phyloP scores from a whole-genome alignment of 1,140 invertebrate species.

The Adelges cooleyi region DNA sequence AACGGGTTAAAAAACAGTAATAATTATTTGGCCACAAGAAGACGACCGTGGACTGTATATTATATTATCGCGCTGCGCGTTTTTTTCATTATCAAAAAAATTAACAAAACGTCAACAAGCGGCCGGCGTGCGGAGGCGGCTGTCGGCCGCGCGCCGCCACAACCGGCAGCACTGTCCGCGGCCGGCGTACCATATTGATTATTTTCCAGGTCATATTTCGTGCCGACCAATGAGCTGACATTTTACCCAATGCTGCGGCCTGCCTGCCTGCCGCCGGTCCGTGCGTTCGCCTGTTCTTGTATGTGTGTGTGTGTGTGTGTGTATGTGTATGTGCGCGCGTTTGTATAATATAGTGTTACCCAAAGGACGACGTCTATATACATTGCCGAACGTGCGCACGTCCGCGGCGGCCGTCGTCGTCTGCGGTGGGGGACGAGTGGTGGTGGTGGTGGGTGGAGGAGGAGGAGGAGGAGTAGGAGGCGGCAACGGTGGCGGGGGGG shows the following conservation, averaged over 20 bases:
- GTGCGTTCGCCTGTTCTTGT: background rate
- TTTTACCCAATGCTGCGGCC: conserved; percentile 16
- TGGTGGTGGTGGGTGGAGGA: background rate
- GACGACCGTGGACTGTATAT: no score
- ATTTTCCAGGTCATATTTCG: conserved; percentile 29
- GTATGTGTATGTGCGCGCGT: background rate
- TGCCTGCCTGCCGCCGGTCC: background rate
- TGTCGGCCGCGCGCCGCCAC: no score
- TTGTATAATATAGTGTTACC: background rate
- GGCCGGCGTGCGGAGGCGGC: no score
- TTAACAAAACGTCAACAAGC: no score
- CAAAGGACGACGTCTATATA: no score
- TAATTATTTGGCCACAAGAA: no score
- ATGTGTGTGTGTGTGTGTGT: background rate
- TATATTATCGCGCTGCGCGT: no score
- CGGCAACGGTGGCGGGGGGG: background rate
- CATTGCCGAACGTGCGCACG: background rate
- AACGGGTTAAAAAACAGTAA: no score
- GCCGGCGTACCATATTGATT: conserved; percentile 19
- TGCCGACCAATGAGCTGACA: conserved; percentile 28
- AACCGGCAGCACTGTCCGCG: no score
- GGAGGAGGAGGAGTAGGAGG: no score
- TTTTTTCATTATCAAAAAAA: no score
- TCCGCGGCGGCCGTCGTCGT: background rate
- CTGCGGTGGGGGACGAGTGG: background rate